phyloP scores from a whole-genome alignment of 2,888 invertebrate species.

The Orchesella flavescens region DNA sequence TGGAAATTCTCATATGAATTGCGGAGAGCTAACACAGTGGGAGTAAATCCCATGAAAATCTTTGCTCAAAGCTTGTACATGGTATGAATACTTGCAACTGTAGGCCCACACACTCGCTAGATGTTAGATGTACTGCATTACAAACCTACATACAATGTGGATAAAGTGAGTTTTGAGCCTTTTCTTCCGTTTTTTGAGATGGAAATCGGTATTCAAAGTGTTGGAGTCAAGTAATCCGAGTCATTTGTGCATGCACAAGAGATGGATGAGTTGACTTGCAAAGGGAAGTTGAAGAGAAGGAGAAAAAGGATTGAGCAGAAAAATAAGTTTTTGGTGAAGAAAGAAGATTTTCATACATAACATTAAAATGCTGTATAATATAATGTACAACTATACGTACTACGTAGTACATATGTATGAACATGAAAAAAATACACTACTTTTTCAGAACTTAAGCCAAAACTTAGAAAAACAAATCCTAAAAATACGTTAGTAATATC shows the following conservation, averaged over 20 bases:
- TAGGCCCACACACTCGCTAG: too few relatives aligned
- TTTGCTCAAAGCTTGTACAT: slow-evolving; percentile 60
- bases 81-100: slow-evolving; percentile 53
- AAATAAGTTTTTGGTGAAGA: neutral
- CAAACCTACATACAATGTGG: slow-evolving; percentile 55
- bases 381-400: too few relatives aligned
- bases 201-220: slow-evolving; percentile 60
- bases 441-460: too few relatives aligned
- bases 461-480: too few relatives aligned
- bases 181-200: slow-evolving; percentile 54
- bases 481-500: too few relatives aligned
- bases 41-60: slow-evolving; percentile 60
- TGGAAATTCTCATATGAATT: slow-evolving; percentile 56
- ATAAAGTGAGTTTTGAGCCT: slow-evolving; percentile 59
- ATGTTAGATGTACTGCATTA: slow-evolving; percentile 17
- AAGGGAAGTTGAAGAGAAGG: slow-evolving; percentile 33
- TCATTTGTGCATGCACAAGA: slow-evolving; percentile 57
- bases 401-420: too few relatives aligned
- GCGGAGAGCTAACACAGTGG: slow-evolving; percentile 31
- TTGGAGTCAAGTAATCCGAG: slow-evolving; percentile 55
- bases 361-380: too few relatives aligned
- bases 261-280: slow-evolving; percentile 54
- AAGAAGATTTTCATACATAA: too few relatives aligned
- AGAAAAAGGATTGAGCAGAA: neutral
- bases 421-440: too few relatives aligned